phyloP scores from a whole-genome alignment of 2,888 invertebrate species.

The Apamea sordens region DNA sequence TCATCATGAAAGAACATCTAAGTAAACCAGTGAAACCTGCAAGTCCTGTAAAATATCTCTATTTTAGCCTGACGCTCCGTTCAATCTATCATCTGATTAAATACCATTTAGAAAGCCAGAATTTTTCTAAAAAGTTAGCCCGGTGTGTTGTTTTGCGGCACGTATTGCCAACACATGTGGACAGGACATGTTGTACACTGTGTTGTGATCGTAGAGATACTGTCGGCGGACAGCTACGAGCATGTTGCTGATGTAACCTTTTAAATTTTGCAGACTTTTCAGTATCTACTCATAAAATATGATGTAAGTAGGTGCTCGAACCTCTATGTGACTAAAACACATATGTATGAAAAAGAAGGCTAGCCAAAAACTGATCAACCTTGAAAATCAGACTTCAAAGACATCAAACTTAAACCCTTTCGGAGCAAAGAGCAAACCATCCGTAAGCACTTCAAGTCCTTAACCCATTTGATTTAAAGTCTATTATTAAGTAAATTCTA shows the following conservation, averaged over 20 bases:
- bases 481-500: slow-evolving; percentile 43
- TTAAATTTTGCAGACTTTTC: slow-evolving; percentile 11
- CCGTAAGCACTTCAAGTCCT: slow-evolving; percentile 3
- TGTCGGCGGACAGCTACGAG: slow-evolving; percentile 3
- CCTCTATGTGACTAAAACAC: not conserved
- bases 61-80: not conserved
- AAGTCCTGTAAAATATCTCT: not conserved
- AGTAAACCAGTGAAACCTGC: not conserved
- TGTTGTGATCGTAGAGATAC: slow-evolving; percentile 26
- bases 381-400: slow-evolving; percentile 22
- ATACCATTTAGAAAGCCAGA: not conserved
- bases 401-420: slow-evolving; percentile 24
- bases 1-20: not conserved
- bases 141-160: slow-evolving; percentile 11
- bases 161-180: slow-evolving; percentile 27
- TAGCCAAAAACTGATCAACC: not conserved
- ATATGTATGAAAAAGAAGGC: not conserved
- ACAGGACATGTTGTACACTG: slow-evolving; percentile 18
- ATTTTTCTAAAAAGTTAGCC: not conserved
- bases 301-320: not conserved
- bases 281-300: not conserved
- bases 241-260: slow-evolving; percentile 14
- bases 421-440: slow-evolving; percentile 28
- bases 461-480: slow-evolving; percentile 40
- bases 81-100: not conserved